A percentile compares a stretch with the other conserved stretches of the same genome.
Conservation (phyloP, 2,797 vertebrate species). For the Choloepus didactylus region DNA sequence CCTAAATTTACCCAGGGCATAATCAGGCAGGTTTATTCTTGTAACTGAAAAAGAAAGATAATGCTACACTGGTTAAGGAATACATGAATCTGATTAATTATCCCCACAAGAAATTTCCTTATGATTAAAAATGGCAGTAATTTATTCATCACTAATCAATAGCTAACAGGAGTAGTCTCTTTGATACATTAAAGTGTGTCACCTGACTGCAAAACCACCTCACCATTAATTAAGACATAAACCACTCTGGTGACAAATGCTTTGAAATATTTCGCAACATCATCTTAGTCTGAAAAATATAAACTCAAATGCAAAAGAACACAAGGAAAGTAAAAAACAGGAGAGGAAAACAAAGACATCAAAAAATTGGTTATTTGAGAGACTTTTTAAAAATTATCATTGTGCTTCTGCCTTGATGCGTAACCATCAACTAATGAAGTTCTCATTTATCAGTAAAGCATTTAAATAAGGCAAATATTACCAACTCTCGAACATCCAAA, state of each 20-base stretch:
- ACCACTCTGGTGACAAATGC: conserved; percentile 69
- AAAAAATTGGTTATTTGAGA: conserved; percentile 44
- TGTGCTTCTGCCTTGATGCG: not conserved
- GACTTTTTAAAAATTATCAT: conserved; percentile 13
- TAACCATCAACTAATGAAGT: not conserved
- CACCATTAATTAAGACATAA: conserved; percentile 78
- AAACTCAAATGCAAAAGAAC: conserved; percentile 48
- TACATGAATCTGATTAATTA: conserved; percentile 77
- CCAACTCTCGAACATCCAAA: not conserved
- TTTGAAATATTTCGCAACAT: conserved; percentile 74
- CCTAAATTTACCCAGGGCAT: conserved; percentile 59
- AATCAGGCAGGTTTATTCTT: conserved; percentile 68
- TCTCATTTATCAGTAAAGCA: not conserved
- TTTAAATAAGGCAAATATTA: conserved; percentile 45
- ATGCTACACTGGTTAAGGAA: conserved; percentile 55
- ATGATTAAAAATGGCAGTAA: conserved; percentile 80
- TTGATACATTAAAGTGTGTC: conserved; percentile 75
- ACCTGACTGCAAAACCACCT: conserved; percentile 70
- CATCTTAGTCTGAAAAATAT: conserved; percentile 68
- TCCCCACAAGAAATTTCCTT: conserved; percentile 74
- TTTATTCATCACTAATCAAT: conserved; percentile 83
- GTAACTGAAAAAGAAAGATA: conserved; percentile 39
- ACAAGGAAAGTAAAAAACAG: not conserved
- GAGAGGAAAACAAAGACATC: not conserved
- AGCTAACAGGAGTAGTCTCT: conserved; percentile 75